These are phyloP conservation scores for Callimorpha dominula DNA, from an alignment of 2,888 invertebrate genomes.

Conservation along the genomic window DNA sequence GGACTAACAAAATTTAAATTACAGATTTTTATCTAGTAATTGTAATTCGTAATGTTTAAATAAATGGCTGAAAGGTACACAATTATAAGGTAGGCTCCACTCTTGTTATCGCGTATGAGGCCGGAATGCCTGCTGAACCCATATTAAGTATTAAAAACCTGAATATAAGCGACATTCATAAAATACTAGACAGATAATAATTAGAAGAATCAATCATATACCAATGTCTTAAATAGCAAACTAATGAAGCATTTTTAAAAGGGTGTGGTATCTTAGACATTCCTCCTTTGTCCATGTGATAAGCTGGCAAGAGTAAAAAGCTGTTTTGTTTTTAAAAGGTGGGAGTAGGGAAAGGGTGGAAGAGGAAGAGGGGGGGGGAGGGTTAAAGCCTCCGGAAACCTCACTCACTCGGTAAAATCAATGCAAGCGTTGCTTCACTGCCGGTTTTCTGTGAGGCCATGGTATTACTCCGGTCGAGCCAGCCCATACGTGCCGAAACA, in stretches of 20 bases:
- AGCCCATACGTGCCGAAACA: no score
- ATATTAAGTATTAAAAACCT: not conserved
- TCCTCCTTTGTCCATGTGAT: not conserved
- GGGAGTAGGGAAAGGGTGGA: no score
- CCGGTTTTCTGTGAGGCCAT: no score
- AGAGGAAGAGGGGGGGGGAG: no score
- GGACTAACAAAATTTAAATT: not conserved
- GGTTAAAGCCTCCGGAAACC: no score
- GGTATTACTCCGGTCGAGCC: no score
- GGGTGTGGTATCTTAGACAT: not conserved
- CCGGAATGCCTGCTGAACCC: not conserved
- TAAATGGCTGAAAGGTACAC: not conserved
- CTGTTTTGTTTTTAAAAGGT: not conserved
- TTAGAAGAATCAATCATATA: no score
- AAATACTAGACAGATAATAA: not conserved
- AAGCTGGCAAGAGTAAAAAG: not conserved
- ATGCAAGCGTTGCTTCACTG: no score
- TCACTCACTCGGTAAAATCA: no score
- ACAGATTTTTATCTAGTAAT: not conserved
- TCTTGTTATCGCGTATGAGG: not conserved
- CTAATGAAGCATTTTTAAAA: no score
- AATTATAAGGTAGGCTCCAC: not conserved
- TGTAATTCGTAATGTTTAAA: not conserved
- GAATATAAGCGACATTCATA: not conserved
- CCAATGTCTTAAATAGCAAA: no score